Conservation (phyloP, 1,140 invertebrate genomes). For the Microplitis demolitor region DNA sequence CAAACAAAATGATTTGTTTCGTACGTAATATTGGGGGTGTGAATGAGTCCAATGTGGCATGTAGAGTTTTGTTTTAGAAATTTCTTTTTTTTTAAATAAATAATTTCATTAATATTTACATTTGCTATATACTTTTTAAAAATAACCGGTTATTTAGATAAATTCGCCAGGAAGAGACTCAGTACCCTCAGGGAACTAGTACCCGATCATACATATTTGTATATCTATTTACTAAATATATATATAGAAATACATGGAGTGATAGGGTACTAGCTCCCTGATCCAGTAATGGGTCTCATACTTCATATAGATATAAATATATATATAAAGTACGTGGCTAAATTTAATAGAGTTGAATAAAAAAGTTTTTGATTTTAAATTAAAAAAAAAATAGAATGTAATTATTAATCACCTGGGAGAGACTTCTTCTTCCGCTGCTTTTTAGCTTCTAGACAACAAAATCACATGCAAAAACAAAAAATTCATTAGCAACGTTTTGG, state of each 20-base stretch:
- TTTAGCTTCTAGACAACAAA: constrained; percentile 83
- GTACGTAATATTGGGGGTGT: constrained; percentile 1
- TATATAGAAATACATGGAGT: too few relatives aligned
- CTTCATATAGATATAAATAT: too few relatives aligned
- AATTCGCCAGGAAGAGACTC: too few relatives aligned
- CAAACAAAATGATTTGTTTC: neutral
- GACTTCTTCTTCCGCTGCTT: constrained; percentile 89
- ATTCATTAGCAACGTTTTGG: constrained; percentile 65
- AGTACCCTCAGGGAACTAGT: too few relatives aligned
- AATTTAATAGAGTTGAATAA: neutral
- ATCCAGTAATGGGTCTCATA: too few relatives aligned
- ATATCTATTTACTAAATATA: too few relatives aligned
- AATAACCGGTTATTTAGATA: too few relatives aligned
- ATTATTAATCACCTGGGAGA: constrained; percentile 76
- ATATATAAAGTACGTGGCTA: neutral
- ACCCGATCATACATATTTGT: too few relatives aligned
- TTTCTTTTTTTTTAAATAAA: neutral
- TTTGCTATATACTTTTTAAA: too few relatives aligned
- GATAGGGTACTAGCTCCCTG: too few relatives aligned
- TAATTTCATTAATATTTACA: neutral
- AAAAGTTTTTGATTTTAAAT: neutral
- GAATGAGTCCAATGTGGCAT: constrained; percentile 3
- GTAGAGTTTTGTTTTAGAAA: neutral
- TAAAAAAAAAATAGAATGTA: constrained; percentile 40
- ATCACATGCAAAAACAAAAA: constrained; percentile 67